phyloP scores from a whole-genome alignment of 1,140 invertebrate genomes.

The Eumeta japonica region DNA sequence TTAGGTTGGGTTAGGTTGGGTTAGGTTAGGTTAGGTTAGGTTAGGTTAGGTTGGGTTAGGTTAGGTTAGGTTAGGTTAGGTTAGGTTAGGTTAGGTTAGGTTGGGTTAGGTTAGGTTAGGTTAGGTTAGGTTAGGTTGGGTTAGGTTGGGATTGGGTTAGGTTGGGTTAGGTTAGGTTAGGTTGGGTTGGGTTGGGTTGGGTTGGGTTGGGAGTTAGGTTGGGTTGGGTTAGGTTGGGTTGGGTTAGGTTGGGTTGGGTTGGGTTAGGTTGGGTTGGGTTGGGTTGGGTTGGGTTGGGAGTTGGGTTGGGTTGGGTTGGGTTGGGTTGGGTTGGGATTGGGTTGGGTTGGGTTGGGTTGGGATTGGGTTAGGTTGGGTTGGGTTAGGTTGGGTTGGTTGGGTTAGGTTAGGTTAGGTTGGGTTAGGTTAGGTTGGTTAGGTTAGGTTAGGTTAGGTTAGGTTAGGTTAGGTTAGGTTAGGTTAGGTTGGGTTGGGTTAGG shows the following conservation, averaged over 20 bases:
- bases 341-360: too few relatives aligned
- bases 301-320: too few relatives aligned
- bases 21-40: conserved; percentile 5
- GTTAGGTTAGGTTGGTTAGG: too few relatives aligned
- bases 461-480: conserved; percentile 2
- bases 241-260: conserved; percentile 1
- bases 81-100: conserved; percentile 1
- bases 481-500: conserved; percentile 9
- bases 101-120: conserved; percentile 1
- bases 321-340: too few relatives aligned
- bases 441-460: conserved; percentile 4
- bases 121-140: background rate
- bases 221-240: background rate
- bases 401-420: too few relatives aligned
- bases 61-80: conserved; percentile 3
- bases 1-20: conserved; percentile 1
- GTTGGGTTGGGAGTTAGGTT: too few relatives aligned
- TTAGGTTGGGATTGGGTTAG: too few relatives aligned
- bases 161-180: conserved; percentile 4
- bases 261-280: conserved; percentile 4
- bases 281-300: too few relatives aligned
- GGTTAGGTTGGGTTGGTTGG: too few relatives aligned
- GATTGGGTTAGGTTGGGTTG: background rate
- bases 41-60: conserved; percentile 2
- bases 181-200: background rate